These are phyloP conservation scores for Pelobates cultripes DNA, from an alignment of 2,797 vertebrate species.

Conservation along the genomic window DNA sequence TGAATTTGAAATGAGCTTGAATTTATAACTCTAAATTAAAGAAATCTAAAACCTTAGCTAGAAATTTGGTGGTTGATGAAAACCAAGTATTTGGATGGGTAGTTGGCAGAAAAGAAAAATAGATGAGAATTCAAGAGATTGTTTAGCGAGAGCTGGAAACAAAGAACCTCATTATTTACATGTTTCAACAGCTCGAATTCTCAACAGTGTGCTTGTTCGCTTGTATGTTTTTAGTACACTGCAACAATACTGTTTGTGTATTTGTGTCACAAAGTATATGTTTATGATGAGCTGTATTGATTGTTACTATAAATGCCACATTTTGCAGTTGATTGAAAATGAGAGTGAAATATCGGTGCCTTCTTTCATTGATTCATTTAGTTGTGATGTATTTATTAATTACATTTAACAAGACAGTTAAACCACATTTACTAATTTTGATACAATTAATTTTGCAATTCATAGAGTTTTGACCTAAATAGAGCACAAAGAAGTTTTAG, in stretches of 20 bases:
- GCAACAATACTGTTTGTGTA: constrained; percentile 14
- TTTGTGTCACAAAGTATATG: constrained; percentile 11
- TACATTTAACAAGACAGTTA: too few species aligned
- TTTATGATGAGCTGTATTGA: constrained; percentile 16
- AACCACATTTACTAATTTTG: too few species aligned
- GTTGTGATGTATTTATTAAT: too few species aligned
- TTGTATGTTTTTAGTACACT: constrained; percentile 11
- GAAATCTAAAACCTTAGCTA: neutral
- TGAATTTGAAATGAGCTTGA: neutral
- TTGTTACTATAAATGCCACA: neutral
- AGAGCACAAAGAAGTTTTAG: too few species aligned
- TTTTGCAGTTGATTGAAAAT: neutral
- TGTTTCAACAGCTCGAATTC: constrained; percentile 9
- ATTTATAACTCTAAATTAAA: neutral
- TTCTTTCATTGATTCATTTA: too few species aligned
- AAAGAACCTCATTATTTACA: constrained; percentile 16
- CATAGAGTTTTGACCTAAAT: too few species aligned
- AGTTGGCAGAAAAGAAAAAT: constrained; percentile 13
- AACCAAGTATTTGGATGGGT: constrained; percentile 24
- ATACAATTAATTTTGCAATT: too few species aligned
- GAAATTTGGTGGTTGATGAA: constrained; percentile 15
- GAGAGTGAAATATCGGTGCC: neutral
- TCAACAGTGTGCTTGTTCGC: constrained; percentile 10
- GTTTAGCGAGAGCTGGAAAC: constrained; percentile 13
- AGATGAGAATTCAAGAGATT: constrained; percentile 12